Conservation (phyloP, 2,888 invertebrate species). For the Andrena fulva region DNA sequence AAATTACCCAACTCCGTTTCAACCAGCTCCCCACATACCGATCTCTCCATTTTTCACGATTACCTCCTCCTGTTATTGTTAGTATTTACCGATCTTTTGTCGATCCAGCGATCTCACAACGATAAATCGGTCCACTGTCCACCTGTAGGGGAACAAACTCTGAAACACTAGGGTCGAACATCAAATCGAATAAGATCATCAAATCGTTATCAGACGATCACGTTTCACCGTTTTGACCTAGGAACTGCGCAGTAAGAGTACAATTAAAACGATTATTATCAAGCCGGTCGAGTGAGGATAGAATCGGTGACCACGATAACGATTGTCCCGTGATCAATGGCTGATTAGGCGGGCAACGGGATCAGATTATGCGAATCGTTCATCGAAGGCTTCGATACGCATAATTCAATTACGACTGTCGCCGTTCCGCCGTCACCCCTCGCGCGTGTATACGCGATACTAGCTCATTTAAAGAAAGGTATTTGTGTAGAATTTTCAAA, state of each 20-base stretch:
- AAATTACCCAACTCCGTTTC: no score
- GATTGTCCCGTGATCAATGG: conserved; percentile 5
- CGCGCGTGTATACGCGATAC: neutral
- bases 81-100: neutral
- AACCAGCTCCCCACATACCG: no score
- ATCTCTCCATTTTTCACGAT: no score
- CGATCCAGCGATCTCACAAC: no score
- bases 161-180: no score
- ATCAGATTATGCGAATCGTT: conserved; percentile 20
- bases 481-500: neutral
- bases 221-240: neutral
- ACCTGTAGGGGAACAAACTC: neutral
- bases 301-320: conserved; percentile 31
- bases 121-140: no score
- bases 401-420: conserved; percentile 22
- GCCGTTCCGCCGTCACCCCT: no score
- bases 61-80: neutral
- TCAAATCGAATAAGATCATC: no score
- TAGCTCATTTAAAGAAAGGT: neutral
- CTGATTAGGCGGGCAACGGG: neutral
- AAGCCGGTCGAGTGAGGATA: neutral
- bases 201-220: neutral
- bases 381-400: neutral
- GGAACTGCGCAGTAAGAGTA: conserved; percentile 37
- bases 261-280: conserved; percentile 5